Base-by-base conservation (phyloP, 92 coral and sea anemone species). In the Nematostella vectensis region DNA sequence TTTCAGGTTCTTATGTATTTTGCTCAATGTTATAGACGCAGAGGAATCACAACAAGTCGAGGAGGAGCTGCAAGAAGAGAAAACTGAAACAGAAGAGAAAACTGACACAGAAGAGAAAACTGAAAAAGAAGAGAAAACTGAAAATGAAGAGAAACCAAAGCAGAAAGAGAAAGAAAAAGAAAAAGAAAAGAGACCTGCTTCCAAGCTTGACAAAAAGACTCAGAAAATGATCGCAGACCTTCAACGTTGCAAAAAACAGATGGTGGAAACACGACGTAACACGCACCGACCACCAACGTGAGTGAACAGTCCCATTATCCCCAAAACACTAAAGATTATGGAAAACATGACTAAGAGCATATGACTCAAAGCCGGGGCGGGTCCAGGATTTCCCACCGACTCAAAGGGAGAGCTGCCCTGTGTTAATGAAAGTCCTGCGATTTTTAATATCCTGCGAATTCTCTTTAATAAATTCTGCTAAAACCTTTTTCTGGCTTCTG, bases 221-320 rank as follows among this genome's bases (percentile, higher is more conserved):
- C 81, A 77, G 53, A 78, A 81, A 52, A 63, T 91, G 77, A 28
- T 91, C 15, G 95, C 95, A 21, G 91, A 91, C 55, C 64, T 87
- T 6, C 60, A 69, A 23, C 81, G 98, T 22, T 77, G 89, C 54
- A 91, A 55, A 64, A 70, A 57, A 43, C 85, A 85, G 68, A 91
- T 91, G 98, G 62, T 57, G 15, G 75, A 74, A 27, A 59, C 76
- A 22, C 74, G 54, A 39, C 77, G 48, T 48, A 60, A 83, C 21
- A 82, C 84, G 15, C 65, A 85, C 11, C 62, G 70, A 27, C 98
- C 98, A 16, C 72, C 63, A 28, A 75, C 80, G 98, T 91, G 66
- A 77, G 96, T 51, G 20, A 24, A 30, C 25, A 8, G 66, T 29
- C 20, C 28, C 0, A 22, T 20, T 47, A 16, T 26, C 29, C n/a